Evolutionary conservation across 1,140 invertebrate genomes (phyloP).

Genomic region (Apis dorsata): DNA sequence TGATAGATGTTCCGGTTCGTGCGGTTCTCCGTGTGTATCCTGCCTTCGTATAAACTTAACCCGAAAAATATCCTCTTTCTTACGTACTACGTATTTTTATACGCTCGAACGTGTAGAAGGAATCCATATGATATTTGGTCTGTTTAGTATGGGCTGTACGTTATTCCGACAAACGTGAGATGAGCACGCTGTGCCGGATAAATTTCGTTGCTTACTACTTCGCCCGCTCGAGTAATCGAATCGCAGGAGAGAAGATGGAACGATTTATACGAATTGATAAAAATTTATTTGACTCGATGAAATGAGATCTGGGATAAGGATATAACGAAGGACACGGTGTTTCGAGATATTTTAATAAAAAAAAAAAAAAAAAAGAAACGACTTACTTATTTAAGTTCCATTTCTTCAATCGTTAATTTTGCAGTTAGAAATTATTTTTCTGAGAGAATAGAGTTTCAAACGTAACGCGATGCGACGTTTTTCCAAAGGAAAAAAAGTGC

Average conservation of each 20-base stretch:
- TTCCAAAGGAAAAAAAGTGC: no score
- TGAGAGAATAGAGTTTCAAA: no score
- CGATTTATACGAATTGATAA: no score
- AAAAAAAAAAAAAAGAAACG: no score
- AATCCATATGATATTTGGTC: not conserved
- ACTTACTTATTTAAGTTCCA: no score
- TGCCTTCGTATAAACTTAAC: conserved; percentile 30
- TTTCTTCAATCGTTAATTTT: no score
- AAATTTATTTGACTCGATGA: no score
- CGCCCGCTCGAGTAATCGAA: not conserved
- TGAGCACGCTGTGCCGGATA: not conserved
- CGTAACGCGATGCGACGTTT: no score
- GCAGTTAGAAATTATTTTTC: no score
- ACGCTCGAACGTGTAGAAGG: not conserved
- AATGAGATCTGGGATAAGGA: no score
- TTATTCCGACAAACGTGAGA: not conserved
- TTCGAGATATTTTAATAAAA: no score
- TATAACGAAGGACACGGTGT: no score
- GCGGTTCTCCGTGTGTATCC: not conserved
- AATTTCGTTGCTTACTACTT: not conserved
- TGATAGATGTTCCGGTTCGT: conserved; percentile 63
- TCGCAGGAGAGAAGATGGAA: not conserved
- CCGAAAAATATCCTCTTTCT: not conserved
- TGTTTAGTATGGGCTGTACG: not conserved
- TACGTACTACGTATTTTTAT: not conserved